phyloP scores from a whole-genome alignment of 92 coral and sea anemone species.

The Epizoanthus illoricatus region DNA sequence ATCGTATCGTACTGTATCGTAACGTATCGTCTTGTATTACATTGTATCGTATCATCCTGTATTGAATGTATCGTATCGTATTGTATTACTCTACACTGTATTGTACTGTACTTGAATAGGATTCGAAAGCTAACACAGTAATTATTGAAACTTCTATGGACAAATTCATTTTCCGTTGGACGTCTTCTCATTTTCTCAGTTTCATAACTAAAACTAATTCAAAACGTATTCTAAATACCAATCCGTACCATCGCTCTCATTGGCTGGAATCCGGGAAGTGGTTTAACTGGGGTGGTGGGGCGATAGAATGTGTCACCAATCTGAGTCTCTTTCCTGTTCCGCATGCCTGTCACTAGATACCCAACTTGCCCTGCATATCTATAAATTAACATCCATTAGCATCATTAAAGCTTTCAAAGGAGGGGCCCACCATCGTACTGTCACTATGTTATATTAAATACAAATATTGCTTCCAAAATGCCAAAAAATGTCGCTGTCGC shows the following conservation, averaged over 20 bases:
- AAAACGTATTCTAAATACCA: neutral
- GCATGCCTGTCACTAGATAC: conserved; percentile 85
- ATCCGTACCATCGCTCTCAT: conserved; percentile 82
- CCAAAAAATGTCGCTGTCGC: no score
- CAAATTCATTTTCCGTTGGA: neutral
- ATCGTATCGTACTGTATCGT: no score
- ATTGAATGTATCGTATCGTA: no score
- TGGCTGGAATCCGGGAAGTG: conserved; percentile 87
- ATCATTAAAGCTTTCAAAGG: neutral
- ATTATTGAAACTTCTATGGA: no score
- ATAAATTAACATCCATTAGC: neutral
- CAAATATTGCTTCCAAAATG: no score
- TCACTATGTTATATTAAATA: no score
- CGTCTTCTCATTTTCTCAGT: neutral
- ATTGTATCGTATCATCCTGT: no score
- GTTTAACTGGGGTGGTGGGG: conserved; percentile 57
- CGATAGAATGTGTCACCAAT: conserved; percentile 96
- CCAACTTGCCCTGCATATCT: conserved; percentile 99
- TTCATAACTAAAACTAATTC: neutral
- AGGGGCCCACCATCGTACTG: no score
- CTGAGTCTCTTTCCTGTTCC: conserved; percentile 89
- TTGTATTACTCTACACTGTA: no score
- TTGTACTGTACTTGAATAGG: neutral
- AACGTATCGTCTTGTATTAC: no score
- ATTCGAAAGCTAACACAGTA: no score